A percentile compares a stretch with the other conserved stretches of the same genome.
Evolutionary conservation across 2,888 invertebrate species (phyloP).

Genomic region (Phymatocera aterrima): DNA sequence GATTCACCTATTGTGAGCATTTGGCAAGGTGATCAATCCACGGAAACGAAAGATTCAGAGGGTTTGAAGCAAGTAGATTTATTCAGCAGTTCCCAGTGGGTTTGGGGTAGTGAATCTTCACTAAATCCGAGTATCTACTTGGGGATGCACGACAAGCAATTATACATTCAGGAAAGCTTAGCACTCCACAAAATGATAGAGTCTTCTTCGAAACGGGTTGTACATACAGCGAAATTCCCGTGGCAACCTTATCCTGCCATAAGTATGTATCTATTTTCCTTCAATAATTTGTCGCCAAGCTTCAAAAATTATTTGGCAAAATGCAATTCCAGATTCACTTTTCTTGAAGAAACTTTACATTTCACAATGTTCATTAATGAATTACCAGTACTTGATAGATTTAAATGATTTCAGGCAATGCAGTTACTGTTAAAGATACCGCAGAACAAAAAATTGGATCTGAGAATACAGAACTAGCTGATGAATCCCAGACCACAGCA

Average conservation of each 20-base stretch:
- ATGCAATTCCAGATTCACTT: background rate
- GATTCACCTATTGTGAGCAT: constrained; percentile 90
- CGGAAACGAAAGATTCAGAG: constrained; percentile 40
- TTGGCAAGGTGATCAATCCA: constrained; percentile 84
- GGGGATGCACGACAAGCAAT: constrained; percentile 89
- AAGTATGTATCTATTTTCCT: constrained; percentile 64
- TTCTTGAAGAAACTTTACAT: constrained; percentile 42
- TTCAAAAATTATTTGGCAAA: too few relatives aligned
- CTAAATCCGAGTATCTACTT: constrained; percentile 85
- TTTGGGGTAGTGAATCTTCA: constrained; percentile 73
- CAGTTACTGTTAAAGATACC: constrained; percentile 47
- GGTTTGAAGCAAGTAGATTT: constrained; percentile 83
- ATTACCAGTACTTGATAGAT: constrained; percentile 37
- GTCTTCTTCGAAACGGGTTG: background rate
- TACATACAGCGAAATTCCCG: constrained; percentile 77
- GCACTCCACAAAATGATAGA: constrained; percentile 58
- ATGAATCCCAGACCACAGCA: constrained; percentile 78
- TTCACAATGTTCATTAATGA: constrained; percentile 49
- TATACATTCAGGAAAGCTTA: constrained; percentile 74
- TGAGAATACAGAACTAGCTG: constrained; percentile 46
- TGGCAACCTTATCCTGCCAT: constrained; percentile 85
- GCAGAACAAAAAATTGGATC: constrained; percentile 39
- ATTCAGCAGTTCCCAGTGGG: constrained; percentile 80
- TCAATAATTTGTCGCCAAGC: too few relatives aligned
- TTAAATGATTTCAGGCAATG: constrained; percentile 51